These are phyloP conservation scores for Ectobius pallidus DNA, from an alignment of 2,888 invertebrate species.

Conservation along the genomic window DNA sequence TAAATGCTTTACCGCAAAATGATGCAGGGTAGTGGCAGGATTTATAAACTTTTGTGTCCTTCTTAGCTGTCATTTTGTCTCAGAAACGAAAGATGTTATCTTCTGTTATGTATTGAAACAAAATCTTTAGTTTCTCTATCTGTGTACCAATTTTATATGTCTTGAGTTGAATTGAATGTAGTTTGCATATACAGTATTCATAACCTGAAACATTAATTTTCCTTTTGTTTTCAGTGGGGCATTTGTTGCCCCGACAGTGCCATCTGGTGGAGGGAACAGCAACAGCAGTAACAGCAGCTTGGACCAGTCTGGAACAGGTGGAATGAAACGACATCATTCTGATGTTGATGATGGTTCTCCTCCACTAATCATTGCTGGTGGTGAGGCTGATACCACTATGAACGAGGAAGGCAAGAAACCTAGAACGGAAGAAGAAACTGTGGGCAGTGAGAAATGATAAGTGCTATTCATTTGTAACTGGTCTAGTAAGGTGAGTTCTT, in stretches of 20 bases:
- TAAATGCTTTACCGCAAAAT: too few relatives aligned
- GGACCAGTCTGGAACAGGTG: slow-evolving; percentile 17
- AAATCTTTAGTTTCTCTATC: too few relatives aligned
- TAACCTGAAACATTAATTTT: too few relatives aligned
- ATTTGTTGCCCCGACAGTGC: slow-evolving; percentile 43
- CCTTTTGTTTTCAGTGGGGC: slow-evolving; percentile 41
- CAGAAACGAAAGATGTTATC: too few relatives aligned
- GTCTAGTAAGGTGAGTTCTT: neutral
- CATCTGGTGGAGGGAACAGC: slow-evolving; percentile 21
- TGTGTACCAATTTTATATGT: too few relatives aligned
- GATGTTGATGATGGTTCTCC: slow-evolving; percentile 31
- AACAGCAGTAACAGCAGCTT: slow-evolving; percentile 14
- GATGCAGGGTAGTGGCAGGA: too few relatives aligned
- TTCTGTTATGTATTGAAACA: too few relatives aligned
- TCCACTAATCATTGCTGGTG: slow-evolving; percentile 18
- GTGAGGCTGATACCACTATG: slow-evolving; percentile 28
- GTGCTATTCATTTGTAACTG: neutral
- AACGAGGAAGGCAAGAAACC: slow-evolving; percentile 38
- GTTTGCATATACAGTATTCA: too few relatives aligned
- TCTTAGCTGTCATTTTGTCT: too few relatives aligned
- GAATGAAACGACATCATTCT: slow-evolving; percentile 38
- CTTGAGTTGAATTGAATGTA: too few relatives aligned
- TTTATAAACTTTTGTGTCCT: too few relatives aligned
- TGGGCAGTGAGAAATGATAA: slow-evolving; percentile 37
- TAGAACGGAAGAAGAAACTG: slow-evolving; percentile 32